Percentiles rank a stretch among this genome's conserved stretches.
Evolutionary conservation across 1,140 invertebrate genomes (phyloP).

Genomic region (Lepidurus arcticus): DNA sequence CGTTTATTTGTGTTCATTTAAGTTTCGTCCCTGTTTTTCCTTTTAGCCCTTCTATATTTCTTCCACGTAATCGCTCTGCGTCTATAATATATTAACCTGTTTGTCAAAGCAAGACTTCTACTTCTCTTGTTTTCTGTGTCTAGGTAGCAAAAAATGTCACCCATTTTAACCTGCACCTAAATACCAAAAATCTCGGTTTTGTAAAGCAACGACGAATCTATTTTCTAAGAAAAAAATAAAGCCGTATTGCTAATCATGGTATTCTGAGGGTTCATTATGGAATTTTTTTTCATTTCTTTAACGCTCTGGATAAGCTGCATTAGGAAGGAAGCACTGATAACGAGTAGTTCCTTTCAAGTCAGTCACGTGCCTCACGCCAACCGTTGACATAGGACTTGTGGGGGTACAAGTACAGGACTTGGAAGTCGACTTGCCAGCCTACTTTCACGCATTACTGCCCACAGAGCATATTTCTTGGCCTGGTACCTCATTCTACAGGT

Average conservation of each 20-base stretch:
- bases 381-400: neutral
- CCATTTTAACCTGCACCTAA: neutral
- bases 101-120: neutral
- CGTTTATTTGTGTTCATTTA: neutral
- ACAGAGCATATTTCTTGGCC: neutral
- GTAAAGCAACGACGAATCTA: slow-evolving; percentile 22
- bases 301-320: neutral
- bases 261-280: too few relatives aligned
- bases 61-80: neutral
- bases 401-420: neutral
- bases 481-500: neutral
- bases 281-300: too few relatives aligned
- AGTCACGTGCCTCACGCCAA: neutral
- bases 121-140: neutral
- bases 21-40: neutral
- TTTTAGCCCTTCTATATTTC: neutral
- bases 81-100: neutral
- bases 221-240: slow-evolving; percentile 20
- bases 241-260: neutral
- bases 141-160: neutral
- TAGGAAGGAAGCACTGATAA: neutral
- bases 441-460: neutral
- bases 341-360: neutral
- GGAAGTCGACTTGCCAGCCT: neutral
- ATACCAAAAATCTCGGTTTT: slow-evolving; percentile 22